Evolutionary conservation across 2,113 vertebrate genomes (phyloP).

Genomic region (Micromys minutus): DNA sequence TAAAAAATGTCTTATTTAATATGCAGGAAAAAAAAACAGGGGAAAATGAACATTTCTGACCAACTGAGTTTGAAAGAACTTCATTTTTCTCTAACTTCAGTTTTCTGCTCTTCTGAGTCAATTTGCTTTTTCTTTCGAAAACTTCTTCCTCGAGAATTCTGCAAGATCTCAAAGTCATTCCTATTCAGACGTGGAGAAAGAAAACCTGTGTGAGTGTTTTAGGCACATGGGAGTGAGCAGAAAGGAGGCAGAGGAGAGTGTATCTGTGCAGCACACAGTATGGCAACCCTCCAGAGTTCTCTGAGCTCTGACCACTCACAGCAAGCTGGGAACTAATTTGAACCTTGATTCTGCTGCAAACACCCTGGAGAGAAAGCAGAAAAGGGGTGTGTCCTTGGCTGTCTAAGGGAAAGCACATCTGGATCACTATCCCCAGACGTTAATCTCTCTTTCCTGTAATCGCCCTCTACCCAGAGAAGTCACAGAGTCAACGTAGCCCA

Average conservation of each 20-base stretch:
- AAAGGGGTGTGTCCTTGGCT: neutral
- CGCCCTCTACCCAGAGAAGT: neutral
- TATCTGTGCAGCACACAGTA: neutral
- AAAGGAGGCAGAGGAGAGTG: neutral
- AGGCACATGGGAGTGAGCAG: neutral
- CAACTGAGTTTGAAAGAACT: neutral
- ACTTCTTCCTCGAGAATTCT: neutral
- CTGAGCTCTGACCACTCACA: neutral
- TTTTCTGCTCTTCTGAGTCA: slow-evolving; percentile 53
- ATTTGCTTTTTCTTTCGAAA: slow-evolving; percentile 4
- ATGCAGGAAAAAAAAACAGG: neutral
- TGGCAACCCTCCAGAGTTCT: neutral
- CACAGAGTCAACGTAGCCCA: neutral
- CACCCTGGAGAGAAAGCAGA: neutral
- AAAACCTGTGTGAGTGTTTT: neutral
- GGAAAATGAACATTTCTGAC: neutral
- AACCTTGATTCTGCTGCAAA: neutral
- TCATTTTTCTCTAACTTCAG: slow-evolving; percentile 54
- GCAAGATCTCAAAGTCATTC: slow-evolving; percentile 32
- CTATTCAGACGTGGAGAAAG: slow-evolving; percentile 9
- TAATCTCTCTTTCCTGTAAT: neutral
- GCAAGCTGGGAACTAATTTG: neutral
- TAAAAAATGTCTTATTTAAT: neutral
- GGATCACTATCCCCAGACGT: neutral
- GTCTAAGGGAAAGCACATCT: neutral